Conservation (phyloP, 2,797 vertebrate genomes). For the Phalloptychus januarius region DNA sequence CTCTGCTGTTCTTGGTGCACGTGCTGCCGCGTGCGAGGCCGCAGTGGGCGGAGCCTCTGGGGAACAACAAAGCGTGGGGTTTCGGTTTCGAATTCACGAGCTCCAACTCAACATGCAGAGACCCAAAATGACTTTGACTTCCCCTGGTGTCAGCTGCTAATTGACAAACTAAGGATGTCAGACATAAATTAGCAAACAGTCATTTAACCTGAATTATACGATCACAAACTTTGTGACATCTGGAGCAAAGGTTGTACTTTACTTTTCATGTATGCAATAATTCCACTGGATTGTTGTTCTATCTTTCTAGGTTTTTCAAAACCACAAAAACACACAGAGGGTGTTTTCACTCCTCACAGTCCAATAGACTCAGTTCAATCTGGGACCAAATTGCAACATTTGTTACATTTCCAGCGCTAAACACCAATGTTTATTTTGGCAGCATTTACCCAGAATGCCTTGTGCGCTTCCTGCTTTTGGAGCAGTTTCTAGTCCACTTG, state of each 20-base stretch:
- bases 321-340: neutral
- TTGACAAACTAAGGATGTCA: slow-evolving; percentile 35
- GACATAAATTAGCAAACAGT: slow-evolving; percentile 31
- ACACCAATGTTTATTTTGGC: no score
- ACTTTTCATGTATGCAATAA: neutral
- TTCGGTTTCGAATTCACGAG: slow-evolving; percentile 53
- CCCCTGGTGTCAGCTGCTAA: slow-evolving; percentile 45
- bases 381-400: no score
- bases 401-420: no score
- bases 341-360: no score
- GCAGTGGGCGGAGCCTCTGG: slow-evolving; percentile 50
- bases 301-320: neutral
- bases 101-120: slow-evolving; percentile 42
- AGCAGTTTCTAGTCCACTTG: no score
- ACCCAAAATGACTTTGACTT: slow-evolving; percentile 51
- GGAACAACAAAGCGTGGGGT: slow-evolving; percentile 52
- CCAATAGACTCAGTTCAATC: no score
- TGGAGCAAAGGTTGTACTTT: neutral
- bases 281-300: neutral
- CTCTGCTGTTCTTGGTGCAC: slow-evolving; percentile 39
- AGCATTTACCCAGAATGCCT: no score
- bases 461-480: no score
- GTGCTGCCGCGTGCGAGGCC: slow-evolving; percentile 42
- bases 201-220: slow-evolving; percentile 13
- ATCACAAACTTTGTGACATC: neutral